Conservation (phyloP, 2,797 vertebrate species). For the Malurus leucopterus region DNA sequence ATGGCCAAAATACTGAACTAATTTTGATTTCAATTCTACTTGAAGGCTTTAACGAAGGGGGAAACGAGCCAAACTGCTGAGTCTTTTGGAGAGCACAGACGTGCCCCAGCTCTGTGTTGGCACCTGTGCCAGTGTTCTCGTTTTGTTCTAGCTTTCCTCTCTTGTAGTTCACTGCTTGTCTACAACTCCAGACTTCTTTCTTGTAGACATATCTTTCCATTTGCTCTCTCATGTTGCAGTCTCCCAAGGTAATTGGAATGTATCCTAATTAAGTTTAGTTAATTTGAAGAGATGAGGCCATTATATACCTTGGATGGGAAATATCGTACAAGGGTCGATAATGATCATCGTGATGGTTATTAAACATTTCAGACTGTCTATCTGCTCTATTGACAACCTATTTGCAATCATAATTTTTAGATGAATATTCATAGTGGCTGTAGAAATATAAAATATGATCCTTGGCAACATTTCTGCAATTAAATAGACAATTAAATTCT, state of each 20-base stretch:
- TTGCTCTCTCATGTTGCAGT: neutral
- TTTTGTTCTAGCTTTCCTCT: neutral
- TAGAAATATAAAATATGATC: neutral
- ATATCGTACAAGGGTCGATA: neutral
- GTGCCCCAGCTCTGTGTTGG: neutral
- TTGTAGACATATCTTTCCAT: neutral
- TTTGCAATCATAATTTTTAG: slow-evolving; percentile 27
- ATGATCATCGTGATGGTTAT: neutral
- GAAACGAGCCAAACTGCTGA: neutral
- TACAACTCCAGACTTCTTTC: neutral
- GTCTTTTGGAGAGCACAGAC: neutral
- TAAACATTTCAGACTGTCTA: slow-evolving; percentile 41
- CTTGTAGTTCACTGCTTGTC: neutral
- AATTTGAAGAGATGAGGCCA: slow-evolving; percentile 18
- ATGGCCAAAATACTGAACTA: neutral
- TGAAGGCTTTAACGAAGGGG: neutral
- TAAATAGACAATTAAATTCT: slow-evolving; percentile 53
- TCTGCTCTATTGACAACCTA: slow-evolving; percentile 52
- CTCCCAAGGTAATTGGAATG: neutral
- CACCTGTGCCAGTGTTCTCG: neutral
- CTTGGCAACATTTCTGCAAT: slow-evolving; percentile 49
- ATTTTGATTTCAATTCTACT: neutral
- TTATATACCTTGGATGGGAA: slow-evolving; percentile 15
- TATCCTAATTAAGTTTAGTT: slow-evolving; percentile 18
- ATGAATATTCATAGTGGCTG: slow-evolving; percentile 46